A percentile compares a stretch with the other conserved stretches of the same genome.
Evolutionary conservation across 2,888 invertebrate genomes (phyloP).

Genomic region (Leptogaster cylindrica): DNA sequence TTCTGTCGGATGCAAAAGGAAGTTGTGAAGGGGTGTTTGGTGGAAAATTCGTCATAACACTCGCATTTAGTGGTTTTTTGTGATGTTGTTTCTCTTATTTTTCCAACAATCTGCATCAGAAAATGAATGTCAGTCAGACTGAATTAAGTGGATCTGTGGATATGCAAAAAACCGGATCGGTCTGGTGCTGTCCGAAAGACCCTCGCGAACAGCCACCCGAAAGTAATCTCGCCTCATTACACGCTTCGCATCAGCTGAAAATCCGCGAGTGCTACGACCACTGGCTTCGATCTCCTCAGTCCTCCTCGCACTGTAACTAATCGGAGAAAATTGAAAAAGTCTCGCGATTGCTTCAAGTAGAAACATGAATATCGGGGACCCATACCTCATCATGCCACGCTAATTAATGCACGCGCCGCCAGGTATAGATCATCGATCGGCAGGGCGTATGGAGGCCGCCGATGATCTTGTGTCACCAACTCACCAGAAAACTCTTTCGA

Average conservation of each 20-base stretch:
- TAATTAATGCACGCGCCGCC: slow-evolving; percentile 33
- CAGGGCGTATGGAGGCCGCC: not conserved
- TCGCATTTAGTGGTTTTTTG: slow-evolving; percentile 10
- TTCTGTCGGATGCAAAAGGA: not conserved
- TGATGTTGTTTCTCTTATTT: slow-evolving; percentile 22
- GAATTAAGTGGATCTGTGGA: slow-evolving; percentile 20
- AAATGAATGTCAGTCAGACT: too few species aligned
- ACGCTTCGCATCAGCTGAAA: slow-evolving; percentile 28
- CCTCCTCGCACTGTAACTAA: slow-evolving; percentile 21
- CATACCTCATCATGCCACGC: slow-evolving; percentile 19
- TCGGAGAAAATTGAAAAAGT: slow-evolving; percentile 17
- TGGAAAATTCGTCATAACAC: slow-evolving; percentile 27
- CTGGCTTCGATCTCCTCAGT: slow-evolving; percentile 25
- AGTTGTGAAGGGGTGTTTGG: not conserved
- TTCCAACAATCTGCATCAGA: too few species aligned
- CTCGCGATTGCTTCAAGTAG: slow-evolving; percentile 1
- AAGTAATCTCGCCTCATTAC: slow-evolving; percentile 33
- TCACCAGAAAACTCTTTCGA: too few species aligned
- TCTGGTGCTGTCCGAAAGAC: not conserved
- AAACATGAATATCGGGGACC: slow-evolving; percentile 27
- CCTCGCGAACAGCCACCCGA: slow-evolving; percentile 31
- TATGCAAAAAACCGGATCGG: slow-evolving; percentile 28
- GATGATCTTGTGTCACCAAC: slow-evolving; percentile 19
- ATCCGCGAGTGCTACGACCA: slow-evolving; percentile 29
- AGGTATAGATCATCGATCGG: slow-evolving; percentile 1